Evolutionary conservation across 2,888 invertebrate genomes (phyloP).

Genomic region (Acanthoscelides obtectus): DNA sequence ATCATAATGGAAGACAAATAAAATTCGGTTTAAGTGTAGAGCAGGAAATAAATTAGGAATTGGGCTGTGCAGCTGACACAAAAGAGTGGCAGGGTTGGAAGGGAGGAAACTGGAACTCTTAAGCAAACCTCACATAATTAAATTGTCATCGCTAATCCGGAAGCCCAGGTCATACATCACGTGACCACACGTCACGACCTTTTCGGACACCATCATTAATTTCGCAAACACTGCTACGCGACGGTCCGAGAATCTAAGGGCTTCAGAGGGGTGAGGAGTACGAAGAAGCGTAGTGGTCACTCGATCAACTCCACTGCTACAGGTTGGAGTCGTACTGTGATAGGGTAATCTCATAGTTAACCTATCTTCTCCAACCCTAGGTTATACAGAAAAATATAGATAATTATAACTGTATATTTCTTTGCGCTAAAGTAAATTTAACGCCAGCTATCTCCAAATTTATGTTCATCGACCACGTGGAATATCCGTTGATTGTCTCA

Average conservation of each 20-base stretch:
- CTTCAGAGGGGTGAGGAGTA: slow-evolving; percentile 1
- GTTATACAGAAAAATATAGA: too few relatives aligned
- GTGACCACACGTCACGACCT: slow-evolving; percentile 42
- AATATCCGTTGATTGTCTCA: too few relatives aligned
- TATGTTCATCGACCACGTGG: too few relatives aligned
- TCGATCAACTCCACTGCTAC: background rate
- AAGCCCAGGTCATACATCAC: slow-evolving; percentile 43
- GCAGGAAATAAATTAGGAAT: slow-evolving; percentile 30
- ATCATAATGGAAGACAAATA: background rate
- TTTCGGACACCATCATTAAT: slow-evolving; percentile 41
- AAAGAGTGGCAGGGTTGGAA: background rate
- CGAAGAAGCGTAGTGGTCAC: background rate
- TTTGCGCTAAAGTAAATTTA: too few relatives aligned
- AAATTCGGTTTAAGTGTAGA: slow-evolving; percentile 15
- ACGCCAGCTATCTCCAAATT: too few relatives aligned
- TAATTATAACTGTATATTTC: too few relatives aligned
- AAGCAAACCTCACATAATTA: slow-evolving; percentile 41
- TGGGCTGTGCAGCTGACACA: slow-evolving; percentile 23
- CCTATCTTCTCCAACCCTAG: too few relatives aligned
- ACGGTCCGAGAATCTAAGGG: slow-evolving; percentile 16
- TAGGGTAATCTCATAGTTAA: too few relatives aligned
- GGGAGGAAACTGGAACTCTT: slow-evolving; percentile 29
- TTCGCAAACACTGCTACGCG: slow-evolving; percentile 21
- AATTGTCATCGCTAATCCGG: slow-evolving; percentile 46
- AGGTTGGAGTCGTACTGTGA: too few relatives aligned